Evolutionary conservation across 2,888 invertebrate species (phyloP), one percentile per base, ranked within the genome.

Genomic region (Erannis defoliaria): DNA sequence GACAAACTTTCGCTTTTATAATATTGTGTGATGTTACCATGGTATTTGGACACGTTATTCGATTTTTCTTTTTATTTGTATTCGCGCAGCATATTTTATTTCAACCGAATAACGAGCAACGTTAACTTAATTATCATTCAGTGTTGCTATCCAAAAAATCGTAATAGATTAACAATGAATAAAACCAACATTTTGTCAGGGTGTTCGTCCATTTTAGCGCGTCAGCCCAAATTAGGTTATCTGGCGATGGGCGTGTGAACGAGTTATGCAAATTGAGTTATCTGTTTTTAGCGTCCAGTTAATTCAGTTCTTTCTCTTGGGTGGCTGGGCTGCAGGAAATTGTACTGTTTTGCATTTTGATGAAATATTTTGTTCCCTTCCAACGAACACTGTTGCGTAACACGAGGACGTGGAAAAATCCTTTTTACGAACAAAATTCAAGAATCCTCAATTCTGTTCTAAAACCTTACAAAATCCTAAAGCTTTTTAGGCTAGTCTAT

Each of bases 211-310:
- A 71, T 70, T 84, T 84, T 81, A 83, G 80, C 81, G 82, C 78
- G 85, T 87, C 85, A 81, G 74, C 70, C 68, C 72, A 83, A 90
- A 90, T 90, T 84, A 85, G 81, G 82, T 89, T 89, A 88, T 76
- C 82, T 77, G 74, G 73, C 80, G 78, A 84, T 82, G 86, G 74
- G 75, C 78, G 80, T 78, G 84, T 86, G 89, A 89, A 87, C 86
- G 84, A 86, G 88, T 89, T 90, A 90, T 89, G 89, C 86, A 90
- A 89, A 90, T 90, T 71, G 76, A 86, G 85, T 90, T 89, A 90
- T 90, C 88, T 85, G 90, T 89, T 88, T 82, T 79, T 86, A 84
- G 75, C 86, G 90, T 85, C 87, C 89, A 78, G 89, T 87, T 89
- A 89, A 90, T 89, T 84, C 80, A 82, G 86, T 90, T 88, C 87